Base-by-base conservation (phyloP, 2,888 invertebrate genomes). In the Synanthedon andrenaeformis region DNA sequence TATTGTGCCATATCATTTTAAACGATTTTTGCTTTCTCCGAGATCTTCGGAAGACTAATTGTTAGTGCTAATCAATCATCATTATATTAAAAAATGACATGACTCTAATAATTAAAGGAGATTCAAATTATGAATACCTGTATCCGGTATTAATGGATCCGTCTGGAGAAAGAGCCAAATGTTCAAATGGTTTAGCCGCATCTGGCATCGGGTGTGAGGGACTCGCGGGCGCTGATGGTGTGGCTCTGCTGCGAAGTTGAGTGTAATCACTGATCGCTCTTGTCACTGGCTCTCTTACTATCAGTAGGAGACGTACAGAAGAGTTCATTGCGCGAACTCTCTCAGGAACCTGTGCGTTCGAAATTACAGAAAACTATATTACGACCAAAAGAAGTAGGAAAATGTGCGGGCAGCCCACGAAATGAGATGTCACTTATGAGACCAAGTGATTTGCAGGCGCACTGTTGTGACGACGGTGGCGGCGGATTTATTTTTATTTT, bases 231-330 rank as follows among this genome's bases (percentile, higher is more conserved):
- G 91, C 91, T 10, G 93, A 92, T 1, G 94, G 92, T 42, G 93
- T 92, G 23, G 94, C 93, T 70, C 95, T 93, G 64, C 94, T 94
- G 59, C 94, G 91, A 64, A 97, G 89, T 82, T 98, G 98, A 17
- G 97, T 96, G 85, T 97, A 98, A 89, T 99, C 99, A 12, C 98
- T 98, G 69, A 99, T 95, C 53, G 97, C 96, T 54, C 99, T 90
- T 14, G 96, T 96, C 54, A 98, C 97, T 3, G 99, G 99, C 79
- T 99, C 97, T 12, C 99, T 91, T 19, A 99, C 96, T 69, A 99
- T 97, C 64, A 99, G 89, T 59, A 99, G 90, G 56, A 99, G 89
- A 67, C 96, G 95, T 57, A 97, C 93, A 72, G 94, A 93, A 8
- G 94, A 92, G 88, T 99, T 98, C 96, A 99, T 97, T 56, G 95